Evolutionary conservation across 2,113 vertebrate genomes (phyloP).

Genomic region (Lasiurus borealis): DNA sequence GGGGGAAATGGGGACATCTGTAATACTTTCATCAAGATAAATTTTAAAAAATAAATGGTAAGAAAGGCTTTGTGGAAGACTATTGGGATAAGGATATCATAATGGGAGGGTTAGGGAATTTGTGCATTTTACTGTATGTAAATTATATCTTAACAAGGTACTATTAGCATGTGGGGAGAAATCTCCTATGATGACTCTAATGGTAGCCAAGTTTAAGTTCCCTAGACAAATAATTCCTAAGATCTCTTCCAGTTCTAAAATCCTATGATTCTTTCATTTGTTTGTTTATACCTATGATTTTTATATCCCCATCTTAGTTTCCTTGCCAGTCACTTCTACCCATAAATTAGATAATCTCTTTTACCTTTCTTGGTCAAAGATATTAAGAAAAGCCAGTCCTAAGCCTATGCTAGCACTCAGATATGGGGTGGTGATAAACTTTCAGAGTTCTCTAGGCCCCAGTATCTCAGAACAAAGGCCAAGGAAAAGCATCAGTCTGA

Average conservation of each 20-base stretch:
- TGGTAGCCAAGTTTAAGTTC: background rate
- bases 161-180: background rate
- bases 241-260: background rate
- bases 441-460: background rate
- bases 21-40: no score
- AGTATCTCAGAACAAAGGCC: background rate
- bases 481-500: background rate
- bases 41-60: background rate
- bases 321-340: background rate
- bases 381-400: slow-evolving; percentile 35
- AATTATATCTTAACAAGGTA: slow-evolving; percentile 24
- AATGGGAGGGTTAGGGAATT: background rate
- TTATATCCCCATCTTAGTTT: background rate
- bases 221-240: background rate
- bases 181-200: background rate
- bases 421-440: background rate
- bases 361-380: slow-evolving; percentile 40
- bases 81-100: background rate
- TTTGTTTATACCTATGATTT: background rate
- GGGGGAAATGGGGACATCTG: no score
- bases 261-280: background rate
- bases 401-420: background rate
- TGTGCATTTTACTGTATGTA: background rate
- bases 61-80: background rate
- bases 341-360: slow-evolving; percentile 39